Conservation (phyloP, 2,797 vertebrate species). For the Oryzias sinensis region DNA sequence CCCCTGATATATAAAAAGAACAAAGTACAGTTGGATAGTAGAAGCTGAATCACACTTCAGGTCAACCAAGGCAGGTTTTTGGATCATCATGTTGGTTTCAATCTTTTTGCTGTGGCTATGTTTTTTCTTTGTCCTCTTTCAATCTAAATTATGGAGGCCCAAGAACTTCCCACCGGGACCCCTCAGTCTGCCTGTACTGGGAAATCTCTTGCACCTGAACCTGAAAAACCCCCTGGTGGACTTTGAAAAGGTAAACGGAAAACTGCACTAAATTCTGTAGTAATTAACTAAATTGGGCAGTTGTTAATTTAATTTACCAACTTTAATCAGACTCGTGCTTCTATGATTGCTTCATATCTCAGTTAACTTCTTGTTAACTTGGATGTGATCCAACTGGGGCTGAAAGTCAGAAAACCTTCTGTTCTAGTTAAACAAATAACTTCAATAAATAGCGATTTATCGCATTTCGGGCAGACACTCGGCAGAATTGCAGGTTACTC, state of each 20-base stretch:
- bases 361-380: background rate
- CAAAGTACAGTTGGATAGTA: no score
- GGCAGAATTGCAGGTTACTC: no score
- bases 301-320: background rate
- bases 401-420: background rate
- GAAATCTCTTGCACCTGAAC: conserved; percentile 51
- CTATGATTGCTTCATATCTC: background rate
- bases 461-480: no score
- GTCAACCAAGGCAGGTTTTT: no score
- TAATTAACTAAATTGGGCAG: no score
- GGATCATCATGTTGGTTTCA: no score
- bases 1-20: no score
- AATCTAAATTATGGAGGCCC: conserved; percentile 40
- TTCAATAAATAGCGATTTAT: background rate
- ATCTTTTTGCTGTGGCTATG: no score
- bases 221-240: conserved; percentile 55
- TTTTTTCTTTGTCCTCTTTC: conserved; percentile 39
- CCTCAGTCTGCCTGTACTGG: conserved; percentile 39
- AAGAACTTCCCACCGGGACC: conserved; percentile 68
- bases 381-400: fast-evolving
- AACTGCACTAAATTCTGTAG: no score
- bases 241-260: conserved; percentile 33
- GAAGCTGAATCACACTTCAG: no score
- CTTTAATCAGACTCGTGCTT: background rate
- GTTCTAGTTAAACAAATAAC: background rate